These are phyloP conservation scores for Sycophaga agraensis DNA, from an alignment of 1,140 invertebrate species.

Conservation along the genomic window DNA sequence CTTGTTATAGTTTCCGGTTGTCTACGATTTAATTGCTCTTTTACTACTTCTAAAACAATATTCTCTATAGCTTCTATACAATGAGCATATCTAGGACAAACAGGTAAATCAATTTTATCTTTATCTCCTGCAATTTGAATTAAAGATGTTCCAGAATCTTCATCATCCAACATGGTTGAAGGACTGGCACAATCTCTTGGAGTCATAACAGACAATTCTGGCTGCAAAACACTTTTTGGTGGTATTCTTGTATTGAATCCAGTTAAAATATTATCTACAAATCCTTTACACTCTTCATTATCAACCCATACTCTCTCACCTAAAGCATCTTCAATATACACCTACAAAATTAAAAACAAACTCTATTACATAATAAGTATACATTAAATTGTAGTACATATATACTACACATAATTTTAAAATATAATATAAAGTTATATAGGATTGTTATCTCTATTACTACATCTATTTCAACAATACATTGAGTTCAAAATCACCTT, in stretches of 20 bases:
- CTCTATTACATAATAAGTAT: background rate
- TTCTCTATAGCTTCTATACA: slow-evolving; percentile 74
- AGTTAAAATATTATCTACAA: slow-evolving; percentile 89
- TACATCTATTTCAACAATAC: background rate
- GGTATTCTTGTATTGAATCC: slow-evolving; percentile 85
- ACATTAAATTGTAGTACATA: background rate
- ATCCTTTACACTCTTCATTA: slow-evolving; percentile 83
- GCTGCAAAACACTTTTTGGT: slow-evolving; percentile 62
- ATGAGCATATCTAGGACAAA: slow-evolving; percentile 64
- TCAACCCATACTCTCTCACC: slow-evolving; percentile 93
- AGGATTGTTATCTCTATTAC: slow-evolving; percentile 9
- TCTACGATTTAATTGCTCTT: slow-evolving; percentile 81
- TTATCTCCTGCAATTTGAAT: slow-evolving; percentile 48
- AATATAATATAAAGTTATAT: background rate
- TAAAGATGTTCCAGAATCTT: slow-evolving; percentile 57
- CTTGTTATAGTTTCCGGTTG: slow-evolving; percentile 85
- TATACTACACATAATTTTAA: background rate
- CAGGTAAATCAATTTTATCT: slow-evolving; percentile 57
- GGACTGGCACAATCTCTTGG: slow-evolving; percentile 58
- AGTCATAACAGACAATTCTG: slow-evolving; percentile 60
- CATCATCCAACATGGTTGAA: slow-evolving; percentile 57
- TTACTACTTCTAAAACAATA: slow-evolving; percentile 81
- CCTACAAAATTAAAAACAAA: slow-evolving; percentile 56
- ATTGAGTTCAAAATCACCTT: slow-evolving; percentile 64
- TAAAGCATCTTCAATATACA: slow-evolving; percentile 92